These are phyloP conservation scores for Romanogobio albipinnatus DNA, from an alignment of 2,113 vertebrate genomes.

Conservation along the genomic window DNA sequence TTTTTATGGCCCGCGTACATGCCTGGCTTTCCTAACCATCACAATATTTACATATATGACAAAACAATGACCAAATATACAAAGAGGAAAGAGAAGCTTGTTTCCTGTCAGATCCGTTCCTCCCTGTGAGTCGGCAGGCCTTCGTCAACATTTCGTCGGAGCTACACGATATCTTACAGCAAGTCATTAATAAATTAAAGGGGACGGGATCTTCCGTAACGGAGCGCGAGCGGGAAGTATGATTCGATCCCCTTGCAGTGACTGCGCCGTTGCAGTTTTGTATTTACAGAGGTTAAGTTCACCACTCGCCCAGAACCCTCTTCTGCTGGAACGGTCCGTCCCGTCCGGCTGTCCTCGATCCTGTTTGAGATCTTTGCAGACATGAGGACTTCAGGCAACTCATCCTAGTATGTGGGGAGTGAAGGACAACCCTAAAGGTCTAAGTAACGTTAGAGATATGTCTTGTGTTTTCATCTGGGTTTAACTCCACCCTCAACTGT, in stretches of 20 bases:
- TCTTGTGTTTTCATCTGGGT: constrained; percentile 51
- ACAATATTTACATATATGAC: constrained; percentile 99
- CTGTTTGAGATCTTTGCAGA: constrained; percentile 46
- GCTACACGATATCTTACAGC: constrained; percentile 82
- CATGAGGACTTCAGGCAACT: constrained; percentile 33
- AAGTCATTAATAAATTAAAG: constrained; percentile 84
- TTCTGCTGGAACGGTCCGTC: neutral
- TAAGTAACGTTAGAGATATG: constrained; percentile 44
- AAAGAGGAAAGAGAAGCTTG: constrained; percentile 87
- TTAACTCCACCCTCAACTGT: constrained; percentile 12
- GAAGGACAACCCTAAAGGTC: constrained; percentile 52
- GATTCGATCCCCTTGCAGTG: constrained; percentile 49
- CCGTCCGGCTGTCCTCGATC: constrained; percentile 14
- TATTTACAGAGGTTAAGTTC: constrained; percentile 43
- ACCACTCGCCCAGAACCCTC: neutral
- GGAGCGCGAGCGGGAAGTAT: constrained; percentile 67
- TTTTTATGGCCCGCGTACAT: constrained; percentile 90
- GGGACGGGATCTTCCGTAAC: constrained; percentile 75
- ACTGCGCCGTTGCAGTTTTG: neutral
- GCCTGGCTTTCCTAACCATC: constrained; percentile 90
- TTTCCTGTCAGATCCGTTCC: constrained; percentile 75
- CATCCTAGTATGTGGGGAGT: constrained; percentile 33
- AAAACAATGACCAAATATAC: constrained; percentile 98
- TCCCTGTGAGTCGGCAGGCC: constrained; percentile 63
- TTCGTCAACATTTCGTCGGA: constrained; percentile 69